A percentile compares a stretch with the other conserved stretches of the same genome.
Evolutionary conservation across 1,140 invertebrate genomes (phyloP).

Genomic region (Acromyrmex charruanus): DNA sequence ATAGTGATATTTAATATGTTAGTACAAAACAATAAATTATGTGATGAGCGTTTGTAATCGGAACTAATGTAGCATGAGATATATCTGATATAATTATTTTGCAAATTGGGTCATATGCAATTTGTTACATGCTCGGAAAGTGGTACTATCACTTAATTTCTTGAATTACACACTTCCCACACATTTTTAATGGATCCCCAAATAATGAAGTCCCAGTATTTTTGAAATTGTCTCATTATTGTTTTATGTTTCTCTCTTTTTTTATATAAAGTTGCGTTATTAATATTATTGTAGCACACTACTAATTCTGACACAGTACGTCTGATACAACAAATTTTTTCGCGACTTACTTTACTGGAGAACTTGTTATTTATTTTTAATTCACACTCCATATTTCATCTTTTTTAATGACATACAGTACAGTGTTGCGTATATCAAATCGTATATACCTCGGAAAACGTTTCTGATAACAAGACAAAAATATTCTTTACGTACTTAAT

Average conservation of each 20-base stretch:
- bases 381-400: conserved; percentile 1
- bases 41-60: conserved; percentile 34
- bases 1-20: conserved; percentile 22
- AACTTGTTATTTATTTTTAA: conserved; percentile 42
- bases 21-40: conserved; percentile 48
- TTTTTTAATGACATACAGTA: neutral
- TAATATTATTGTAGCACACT: neutral
- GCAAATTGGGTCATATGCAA: conserved; percentile 25
- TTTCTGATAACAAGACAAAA: neutral
- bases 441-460: neutral
- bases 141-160: neutral
- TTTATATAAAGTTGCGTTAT: neutral
- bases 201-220: conserved; percentile 26
- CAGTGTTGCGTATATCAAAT: neutral
- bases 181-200: neutral
- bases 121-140: neutral
- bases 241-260: neutral
- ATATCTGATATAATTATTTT: conserved; percentile 49
- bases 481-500: too few relatives aligned
- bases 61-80: conserved; percentile 16
- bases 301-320: neutral
- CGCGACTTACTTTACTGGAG: neutral
- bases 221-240: neutral
- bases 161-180: neutral
- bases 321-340: neutral